Conservation (phyloP, 2,888 invertebrate genomes). For the Sminthurides aquaticus region DNA sequence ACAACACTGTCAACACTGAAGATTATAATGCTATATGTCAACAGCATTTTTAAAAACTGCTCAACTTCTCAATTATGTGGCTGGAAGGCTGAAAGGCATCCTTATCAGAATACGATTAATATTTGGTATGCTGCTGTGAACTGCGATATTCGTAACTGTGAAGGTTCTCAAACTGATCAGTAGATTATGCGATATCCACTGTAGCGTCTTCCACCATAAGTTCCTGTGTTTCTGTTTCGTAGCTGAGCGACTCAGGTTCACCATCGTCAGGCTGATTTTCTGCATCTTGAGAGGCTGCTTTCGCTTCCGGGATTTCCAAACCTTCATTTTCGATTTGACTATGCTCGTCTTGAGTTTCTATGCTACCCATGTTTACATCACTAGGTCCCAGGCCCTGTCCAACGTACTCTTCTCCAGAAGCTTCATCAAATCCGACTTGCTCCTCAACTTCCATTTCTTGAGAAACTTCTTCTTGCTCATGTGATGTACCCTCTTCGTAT, state of each 20-base stretch:
- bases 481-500: constrained; percentile 4
- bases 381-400: background rate
- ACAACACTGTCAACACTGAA: too few species aligned
- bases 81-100: too few species aligned
- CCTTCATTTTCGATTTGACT: constrained; percentile 21
- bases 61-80: too few species aligned
- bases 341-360: background rate
- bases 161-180: too few species aligned
- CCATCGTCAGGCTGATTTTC: constrained; percentile 14
- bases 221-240: constrained; percentile 18
- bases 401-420: background rate
- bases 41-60: too few species aligned
- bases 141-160: too few species aligned
- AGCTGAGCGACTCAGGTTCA: background rate
- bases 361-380: background rate
- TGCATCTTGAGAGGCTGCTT: constrained; percentile 26
- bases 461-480: background rate
- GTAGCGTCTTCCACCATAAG: constrained; percentile 17
- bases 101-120: too few species aligned
- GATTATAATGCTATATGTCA: too few species aligned
- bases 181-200: constrained; percentile 14
- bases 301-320: constrained; percentile 24
- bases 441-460: constrained; percentile 8
- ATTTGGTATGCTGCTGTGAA: too few species aligned
- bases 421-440: constrained; percentile 2